These are phyloP conservation scores for Drosophila yooni DNA, from an alignment of 2,888 invertebrate species.

Conservation along the genomic window DNA sequence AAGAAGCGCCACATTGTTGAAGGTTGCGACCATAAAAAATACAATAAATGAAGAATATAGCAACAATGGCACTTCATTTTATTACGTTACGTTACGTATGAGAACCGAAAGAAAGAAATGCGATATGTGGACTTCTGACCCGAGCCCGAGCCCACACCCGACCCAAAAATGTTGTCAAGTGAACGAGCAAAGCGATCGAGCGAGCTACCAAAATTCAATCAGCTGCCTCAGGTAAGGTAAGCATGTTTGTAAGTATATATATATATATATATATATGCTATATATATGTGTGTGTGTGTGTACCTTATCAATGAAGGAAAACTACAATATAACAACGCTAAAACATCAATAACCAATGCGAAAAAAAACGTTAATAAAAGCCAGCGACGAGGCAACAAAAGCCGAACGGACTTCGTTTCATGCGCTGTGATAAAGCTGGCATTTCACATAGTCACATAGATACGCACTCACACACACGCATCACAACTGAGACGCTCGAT, in stretches of 20 bases:
- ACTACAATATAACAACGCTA: conserved; percentile 64
- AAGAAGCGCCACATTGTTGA: conserved; percentile 52
- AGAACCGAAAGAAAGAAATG: conserved; percentile 38
- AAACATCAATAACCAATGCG: conserved; percentile 71
- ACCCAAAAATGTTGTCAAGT: conserved; percentile 56
- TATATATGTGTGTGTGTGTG: conserved; percentile 12
- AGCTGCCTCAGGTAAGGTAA: conserved; percentile 20
- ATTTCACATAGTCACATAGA: conserved; percentile 34
- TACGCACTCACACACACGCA: conserved; percentile 16
- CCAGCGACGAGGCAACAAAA: conserved; percentile 23
- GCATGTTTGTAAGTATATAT: not conserved
- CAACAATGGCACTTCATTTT: conserved; percentile 39
- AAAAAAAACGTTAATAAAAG: conserved; percentile 46
- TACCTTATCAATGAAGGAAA: conserved; percentile 74
- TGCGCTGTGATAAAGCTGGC: conserved; percentile 67
- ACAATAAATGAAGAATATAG: conserved; percentile 10
- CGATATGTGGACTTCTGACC: conserved; percentile 72
- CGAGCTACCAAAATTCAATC: conserved; percentile 44
- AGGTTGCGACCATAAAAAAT: conserved; percentile 20
- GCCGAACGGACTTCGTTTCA: conserved; percentile 63
- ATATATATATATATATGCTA: not conserved
- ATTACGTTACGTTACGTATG: conserved; percentile 59
- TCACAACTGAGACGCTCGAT: conserved; percentile 63
- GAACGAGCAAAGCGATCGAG: conserved; percentile 38
- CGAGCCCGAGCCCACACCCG: not conserved